phyloP scores from a whole-genome alignment of 2,797 vertebrate genomes.

The Oryzias dopingdopingensis region DNA sequence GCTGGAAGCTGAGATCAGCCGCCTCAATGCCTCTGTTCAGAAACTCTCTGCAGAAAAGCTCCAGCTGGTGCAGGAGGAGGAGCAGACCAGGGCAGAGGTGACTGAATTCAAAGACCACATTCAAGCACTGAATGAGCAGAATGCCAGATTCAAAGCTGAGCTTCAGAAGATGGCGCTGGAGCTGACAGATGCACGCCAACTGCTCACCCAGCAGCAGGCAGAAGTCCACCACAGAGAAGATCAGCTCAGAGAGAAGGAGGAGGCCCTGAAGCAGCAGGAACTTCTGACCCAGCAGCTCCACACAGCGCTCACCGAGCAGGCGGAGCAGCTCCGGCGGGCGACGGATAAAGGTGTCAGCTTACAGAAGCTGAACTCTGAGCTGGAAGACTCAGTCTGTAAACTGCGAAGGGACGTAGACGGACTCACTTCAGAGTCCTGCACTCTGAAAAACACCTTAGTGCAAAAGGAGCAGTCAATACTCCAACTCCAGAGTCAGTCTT shows the following conservation, averaged over 20 bases:
- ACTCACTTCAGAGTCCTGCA: slow-evolving; percentile 68
- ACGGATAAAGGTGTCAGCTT: slow-evolving; percentile 61
- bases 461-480: slow-evolving; percentile 70
- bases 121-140: slow-evolving; percentile 69
- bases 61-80: slow-evolving; percentile 58
- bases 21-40: slow-evolving; percentile 61
- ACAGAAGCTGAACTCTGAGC: slow-evolving; percentile 63
- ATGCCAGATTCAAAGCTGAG: slow-evolving; percentile 72
- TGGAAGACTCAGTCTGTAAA: slow-evolving; percentile 58
- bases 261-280: slow-evolving; percentile 71
- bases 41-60: slow-evolving; percentile 62
- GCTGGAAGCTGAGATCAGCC: slow-evolving; percentile 69
- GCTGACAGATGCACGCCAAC: slow-evolving; percentile 60
- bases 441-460: slow-evolving; percentile 66
- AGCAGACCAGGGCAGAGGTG: slow-evolving; percentile 40
- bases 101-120: slow-evolving; percentile 52
- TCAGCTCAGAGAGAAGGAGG: slow-evolving; percentile 72
- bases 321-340: slow-evolving; percentile 71
- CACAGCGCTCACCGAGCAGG: slow-evolving; percentile 65
- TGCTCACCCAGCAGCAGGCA: slow-evolving; percentile 63
- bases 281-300: slow-evolving; percentile 73
- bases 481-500: slow-evolving; percentile 56
- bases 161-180: slow-evolving; percentile 60
- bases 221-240: slow-evolving; percentile 60
- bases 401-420: slow-evolving; percentile 67